Evolutionary conservation across 2,888 invertebrate species (phyloP), one percentile per base, ranked within the genome.

Genomic region (Drosophila bunnanda): DNA sequence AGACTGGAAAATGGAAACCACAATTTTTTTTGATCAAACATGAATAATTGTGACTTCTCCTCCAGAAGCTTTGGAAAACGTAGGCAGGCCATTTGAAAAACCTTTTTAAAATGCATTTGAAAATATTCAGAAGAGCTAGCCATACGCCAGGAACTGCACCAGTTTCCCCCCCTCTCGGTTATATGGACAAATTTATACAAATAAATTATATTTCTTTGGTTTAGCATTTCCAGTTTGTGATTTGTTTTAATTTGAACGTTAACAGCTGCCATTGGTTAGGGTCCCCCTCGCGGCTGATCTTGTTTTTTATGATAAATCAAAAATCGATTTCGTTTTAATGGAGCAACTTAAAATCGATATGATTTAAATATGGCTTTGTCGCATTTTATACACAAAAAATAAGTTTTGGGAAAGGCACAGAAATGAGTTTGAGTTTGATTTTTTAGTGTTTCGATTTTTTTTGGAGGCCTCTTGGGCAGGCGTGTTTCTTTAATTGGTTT

Each of bases 231-330:
- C 71, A 82, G 82, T 84, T 86, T 82, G 46, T 52, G 66, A 60
- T 75, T 64, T 52, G 44, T 39, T 68, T 61, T 53, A 60, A 50
- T 66, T 74, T 52, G 43, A 50, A 55, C 60, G 41, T 30, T 55
- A 32, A 41, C 73, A 65, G 67, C 67, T 66, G 36, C 66, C 41
- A 59, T 74, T 74, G 74, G 61, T 12, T 28, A 13, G 25, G 32
- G 12, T 7, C 25, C 25, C 30, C 15, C 28, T 8, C 13, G 4
- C 25, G 17, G 2, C 0, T 13, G 39, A 54, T 34, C 54, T 54
- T 28, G 67, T 52, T 76, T 78, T 82, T 81, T 78, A 88, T 85
- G 79, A 80, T 82, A 79, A 79, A 79, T 83, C 83, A 83, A 81
- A 79, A 72, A 84, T 69, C 78, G 56, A 80, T 83, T 82, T 75